Evolutionary conservation across 1,140 invertebrate genomes (phyloP).

Genomic region (Trinorchestia longiramus): DNA sequence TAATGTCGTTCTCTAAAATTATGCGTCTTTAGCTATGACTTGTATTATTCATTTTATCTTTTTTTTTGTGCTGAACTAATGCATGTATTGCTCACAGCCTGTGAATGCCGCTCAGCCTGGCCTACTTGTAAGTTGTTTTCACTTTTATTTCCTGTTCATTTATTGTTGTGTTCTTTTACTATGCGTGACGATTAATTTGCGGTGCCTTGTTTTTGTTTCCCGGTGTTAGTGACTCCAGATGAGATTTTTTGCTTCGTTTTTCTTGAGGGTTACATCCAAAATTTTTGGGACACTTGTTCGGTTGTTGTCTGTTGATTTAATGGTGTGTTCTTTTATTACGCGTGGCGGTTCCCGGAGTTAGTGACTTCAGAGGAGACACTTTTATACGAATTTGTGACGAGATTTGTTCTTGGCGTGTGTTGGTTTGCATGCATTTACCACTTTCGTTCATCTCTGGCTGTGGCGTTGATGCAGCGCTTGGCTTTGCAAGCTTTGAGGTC

Average conservation of each 20-base stretch:
- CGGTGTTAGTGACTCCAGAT: no score
- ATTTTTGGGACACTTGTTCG: no score
- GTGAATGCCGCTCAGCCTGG: slow-evolving; percentile 27
- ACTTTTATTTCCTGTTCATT: not conserved
- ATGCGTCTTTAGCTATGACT: not conserved
- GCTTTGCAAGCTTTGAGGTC: not conserved
- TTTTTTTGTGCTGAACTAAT: not conserved
- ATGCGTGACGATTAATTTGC: not conserved
- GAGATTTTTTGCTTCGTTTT: no score
- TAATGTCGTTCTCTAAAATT: no score
- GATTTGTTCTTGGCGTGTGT: no score
- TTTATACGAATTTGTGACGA: no score
- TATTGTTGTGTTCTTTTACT: not conserved
- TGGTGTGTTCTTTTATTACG: no score
- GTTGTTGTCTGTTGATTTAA: no score
- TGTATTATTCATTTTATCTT: not conserved
- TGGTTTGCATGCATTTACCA: no score
- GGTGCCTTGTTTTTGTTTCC: not conserved
- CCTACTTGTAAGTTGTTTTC: slow-evolving; percentile 1
- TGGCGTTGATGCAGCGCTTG: not conserved
- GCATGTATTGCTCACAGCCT: slow-evolving; percentile 34
- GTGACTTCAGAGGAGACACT: no score
- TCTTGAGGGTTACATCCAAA: no score
- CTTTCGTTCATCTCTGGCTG: no score
- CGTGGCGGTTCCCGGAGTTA: not conserved